Percentiles rank a stretch among this genome's conserved stretches.
phyloP scores from a whole-genome alignment of 2,888 invertebrate species.

The Acrocera orbiculus region DNA sequence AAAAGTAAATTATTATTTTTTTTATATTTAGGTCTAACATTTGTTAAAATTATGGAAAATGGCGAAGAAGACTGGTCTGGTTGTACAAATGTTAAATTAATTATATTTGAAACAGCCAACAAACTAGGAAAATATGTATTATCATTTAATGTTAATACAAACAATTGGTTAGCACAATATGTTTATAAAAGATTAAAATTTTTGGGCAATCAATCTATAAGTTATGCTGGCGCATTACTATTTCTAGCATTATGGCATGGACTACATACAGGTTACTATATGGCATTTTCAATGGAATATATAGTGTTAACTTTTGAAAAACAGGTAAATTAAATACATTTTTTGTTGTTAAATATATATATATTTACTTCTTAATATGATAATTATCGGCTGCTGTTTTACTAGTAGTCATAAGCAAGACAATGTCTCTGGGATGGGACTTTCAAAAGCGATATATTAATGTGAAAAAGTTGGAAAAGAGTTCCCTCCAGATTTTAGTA shows the following conservation, averaged over 20 bases:
- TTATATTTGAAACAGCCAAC: slow-evolving; percentile 62
- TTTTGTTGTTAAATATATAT: too few relatives aligned
- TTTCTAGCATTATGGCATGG: slow-evolving; percentile 97
- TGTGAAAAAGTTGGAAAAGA: too few relatives aligned
- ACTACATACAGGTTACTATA: slow-evolving; percentile 82
- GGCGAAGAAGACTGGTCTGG: slow-evolving; percentile 81
- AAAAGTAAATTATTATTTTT: slow-evolving; percentile 1
- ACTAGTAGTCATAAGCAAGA: too few relatives aligned
- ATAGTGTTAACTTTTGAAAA: slow-evolving; percentile 70
- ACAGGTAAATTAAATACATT: slow-evolving; percentile 41
- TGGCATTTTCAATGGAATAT: slow-evolving; percentile 84
- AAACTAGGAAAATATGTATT: slow-evolving; percentile 75
- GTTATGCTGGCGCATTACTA: slow-evolving; percentile 63
- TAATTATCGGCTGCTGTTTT: too few relatives aligned
- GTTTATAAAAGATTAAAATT: slow-evolving; percentile 87
- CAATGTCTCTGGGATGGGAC: too few relatives aligned
- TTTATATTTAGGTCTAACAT: slow-evolving; percentile 51
- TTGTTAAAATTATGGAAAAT: slow-evolving; percentile 35
- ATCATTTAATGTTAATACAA: slow-evolving; percentile 92
- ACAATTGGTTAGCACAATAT: slow-evolving; percentile 85
- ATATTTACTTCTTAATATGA: too few relatives aligned
- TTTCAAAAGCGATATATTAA: too few relatives aligned
- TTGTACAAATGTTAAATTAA: slow-evolving; percentile 73
- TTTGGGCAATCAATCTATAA: slow-evolving; percentile 61
- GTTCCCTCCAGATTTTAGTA: too few relatives aligned